These are phyloP conservation scores for Chromoteleia sp. DNA, from an alignment of 2,888 invertebrate species.

Conservation along the genomic window DNA sequence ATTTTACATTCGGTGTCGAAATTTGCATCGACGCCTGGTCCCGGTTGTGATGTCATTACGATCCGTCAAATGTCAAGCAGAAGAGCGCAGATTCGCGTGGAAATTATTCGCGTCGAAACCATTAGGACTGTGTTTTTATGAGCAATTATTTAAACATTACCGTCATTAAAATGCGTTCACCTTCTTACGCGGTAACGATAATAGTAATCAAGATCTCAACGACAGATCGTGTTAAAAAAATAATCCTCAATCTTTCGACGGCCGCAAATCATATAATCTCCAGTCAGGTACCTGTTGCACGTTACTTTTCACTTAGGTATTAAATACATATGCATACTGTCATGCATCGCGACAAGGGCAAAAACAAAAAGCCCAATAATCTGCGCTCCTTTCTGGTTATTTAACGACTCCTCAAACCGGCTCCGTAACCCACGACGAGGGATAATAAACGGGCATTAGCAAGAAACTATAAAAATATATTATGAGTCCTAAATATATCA, in stretches of 20 bases:
- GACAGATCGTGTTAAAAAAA: constrained; percentile 30
- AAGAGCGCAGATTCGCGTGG: not conserved
- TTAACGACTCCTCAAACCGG: constrained; percentile 72
- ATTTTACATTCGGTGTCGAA: no score
- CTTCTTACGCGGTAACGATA: constrained; percentile 46
- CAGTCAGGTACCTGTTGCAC: constrained; percentile 32
- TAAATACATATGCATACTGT: constrained; percentile 44
- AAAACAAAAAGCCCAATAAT: constrained; percentile 55
- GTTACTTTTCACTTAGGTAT: constrained; percentile 52
- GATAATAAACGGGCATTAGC: constrained; percentile 74
- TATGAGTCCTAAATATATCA: constrained; percentile 71
- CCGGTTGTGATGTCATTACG: not conserved
- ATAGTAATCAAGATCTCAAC: constrained; percentile 29
- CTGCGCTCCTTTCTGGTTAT: constrained; percentile 62
- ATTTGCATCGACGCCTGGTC: no score
- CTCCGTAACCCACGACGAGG: constrained; percentile 67
- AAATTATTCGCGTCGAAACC: not conserved
- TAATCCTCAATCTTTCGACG: not conserved
- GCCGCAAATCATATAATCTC: constrained; percentile 32
- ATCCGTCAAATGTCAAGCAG: not conserved
- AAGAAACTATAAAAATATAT: constrained; percentile 74
- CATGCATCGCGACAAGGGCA: constrained; percentile 31
- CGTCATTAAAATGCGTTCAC: constrained; percentile 12
- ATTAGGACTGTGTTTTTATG: not conserved
- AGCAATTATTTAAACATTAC: constrained; percentile 22